These are phyloP conservation scores for Callorhinus ursinus DNA, from an alignment of 2,113 vertebrate species.

Conservation along the genomic window DNA sequence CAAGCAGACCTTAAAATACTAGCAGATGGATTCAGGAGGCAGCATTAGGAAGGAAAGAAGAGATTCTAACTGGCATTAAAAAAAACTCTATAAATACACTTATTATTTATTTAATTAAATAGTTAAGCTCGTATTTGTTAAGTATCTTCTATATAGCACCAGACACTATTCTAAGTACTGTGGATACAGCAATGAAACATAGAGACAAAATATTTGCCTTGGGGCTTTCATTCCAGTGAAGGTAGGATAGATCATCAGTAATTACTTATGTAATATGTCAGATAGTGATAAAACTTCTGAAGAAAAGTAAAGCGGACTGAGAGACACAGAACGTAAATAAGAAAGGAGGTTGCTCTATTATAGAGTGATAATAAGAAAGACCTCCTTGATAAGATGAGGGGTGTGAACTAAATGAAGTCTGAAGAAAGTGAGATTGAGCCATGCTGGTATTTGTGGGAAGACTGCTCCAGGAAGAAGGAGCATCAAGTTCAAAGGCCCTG, in stretches of 20 bases:
- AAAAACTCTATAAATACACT: not conserved
- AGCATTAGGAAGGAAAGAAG: not conserved
- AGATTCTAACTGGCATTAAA: not conserved
- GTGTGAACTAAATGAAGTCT: not conserved
- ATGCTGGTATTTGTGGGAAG: not conserved
- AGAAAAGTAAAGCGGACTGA: not conserved
- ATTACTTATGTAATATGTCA: not conserved
- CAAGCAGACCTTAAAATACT: not conserved
- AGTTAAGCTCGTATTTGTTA: not conserved
- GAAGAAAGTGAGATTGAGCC: not conserved
- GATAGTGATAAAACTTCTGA: not conserved
- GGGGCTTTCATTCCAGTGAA: not conserved
- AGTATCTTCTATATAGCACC: not conserved
- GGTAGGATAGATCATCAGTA: not conserved
- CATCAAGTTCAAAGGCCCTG: not conserved
- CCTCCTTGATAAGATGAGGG: not conserved
- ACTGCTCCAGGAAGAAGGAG: not conserved
- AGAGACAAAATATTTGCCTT: slow-evolving; percentile 16
- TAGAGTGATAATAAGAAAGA: not conserved
- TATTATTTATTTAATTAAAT: not conserved
- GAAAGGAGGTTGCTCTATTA: not conserved
- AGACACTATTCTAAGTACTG: not conserved
- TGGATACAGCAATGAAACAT: not conserved
- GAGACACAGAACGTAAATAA: not conserved
- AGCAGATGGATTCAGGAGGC: not conserved